A percentile compares a stretch with the other conserved stretches of the same genome.
phyloP scores from a whole-genome alignment of 2,888 invertebrate species.

The Conus canariensis region DNA sequence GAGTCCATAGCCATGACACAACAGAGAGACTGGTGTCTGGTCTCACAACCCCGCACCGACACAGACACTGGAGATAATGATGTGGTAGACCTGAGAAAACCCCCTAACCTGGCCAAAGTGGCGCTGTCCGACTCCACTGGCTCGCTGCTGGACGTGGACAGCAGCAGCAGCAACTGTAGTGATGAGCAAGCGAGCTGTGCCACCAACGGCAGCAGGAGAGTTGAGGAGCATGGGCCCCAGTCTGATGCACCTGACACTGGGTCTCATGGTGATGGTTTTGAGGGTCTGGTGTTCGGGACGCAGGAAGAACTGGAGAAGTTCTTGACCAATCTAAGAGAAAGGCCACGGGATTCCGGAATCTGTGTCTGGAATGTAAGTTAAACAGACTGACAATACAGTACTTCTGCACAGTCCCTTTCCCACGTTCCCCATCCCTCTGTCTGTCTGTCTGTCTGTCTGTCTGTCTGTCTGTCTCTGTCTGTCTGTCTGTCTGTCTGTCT shows the following conservation, averaged over 20 bases:
- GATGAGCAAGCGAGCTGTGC: neutral
- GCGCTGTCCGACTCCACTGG: neutral
- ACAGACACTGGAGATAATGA: no score
- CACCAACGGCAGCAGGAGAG: no score
- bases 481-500: neutral
- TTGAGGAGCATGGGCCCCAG: no score
- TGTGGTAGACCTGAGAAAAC: no score
- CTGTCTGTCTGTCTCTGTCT: slow-evolving; percentile 2
- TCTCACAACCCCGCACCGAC: no score
- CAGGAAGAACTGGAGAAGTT: neutral
- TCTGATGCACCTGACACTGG: no score
- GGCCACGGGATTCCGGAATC: slow-evolving; percentile 21
- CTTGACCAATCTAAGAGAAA: neutral
- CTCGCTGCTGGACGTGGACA: neutral
- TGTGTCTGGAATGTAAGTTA: neutral
- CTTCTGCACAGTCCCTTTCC: slow-evolving; percentile 3
- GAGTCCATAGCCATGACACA: no score
- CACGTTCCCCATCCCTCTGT: no score
- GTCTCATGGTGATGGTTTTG: neutral
- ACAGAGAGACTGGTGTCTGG: no score
- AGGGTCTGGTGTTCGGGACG: slow-evolving; percentile 1
- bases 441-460: neutral
- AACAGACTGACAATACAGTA: no score
- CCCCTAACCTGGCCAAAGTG: no score
- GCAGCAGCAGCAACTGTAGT: neutral